These are phyloP conservation scores for Cosmia trapezina DNA, from an alignment of 2,888 invertebrate genomes.

Conservation along the genomic window DNA sequence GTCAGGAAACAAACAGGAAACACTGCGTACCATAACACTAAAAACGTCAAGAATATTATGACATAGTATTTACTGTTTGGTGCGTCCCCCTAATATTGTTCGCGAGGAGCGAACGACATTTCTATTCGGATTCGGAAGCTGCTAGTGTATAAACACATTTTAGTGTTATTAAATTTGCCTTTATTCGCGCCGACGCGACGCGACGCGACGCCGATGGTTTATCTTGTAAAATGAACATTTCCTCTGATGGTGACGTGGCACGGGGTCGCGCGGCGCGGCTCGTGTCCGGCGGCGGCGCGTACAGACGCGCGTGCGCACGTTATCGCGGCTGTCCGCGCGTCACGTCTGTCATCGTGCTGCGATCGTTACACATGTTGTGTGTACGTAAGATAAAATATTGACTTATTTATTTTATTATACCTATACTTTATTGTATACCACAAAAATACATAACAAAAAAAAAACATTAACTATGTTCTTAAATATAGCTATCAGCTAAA, in stretches of 20 bases:
- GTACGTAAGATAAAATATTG: too few species aligned
- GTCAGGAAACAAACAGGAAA: neutral
- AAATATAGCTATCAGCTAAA: too few species aligned
- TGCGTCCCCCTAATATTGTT: neutral
- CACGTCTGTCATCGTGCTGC: neutral
- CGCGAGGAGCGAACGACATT: too few species aligned
- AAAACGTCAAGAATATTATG: neutral
- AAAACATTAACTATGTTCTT: too few species aligned
- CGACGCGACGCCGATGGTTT: neutral
- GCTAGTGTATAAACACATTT: neutral
- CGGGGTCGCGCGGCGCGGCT: slow-evolving; percentile 7
- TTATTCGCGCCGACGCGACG: slow-evolving; percentile 1
- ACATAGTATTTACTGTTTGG: neutral
- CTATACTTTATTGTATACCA: neutral
- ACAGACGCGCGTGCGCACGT: neutral
- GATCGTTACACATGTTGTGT: neutral
- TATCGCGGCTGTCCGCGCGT: slow-evolving; percentile 9
- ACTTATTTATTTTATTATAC: too few species aligned
- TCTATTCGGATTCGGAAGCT: neutral
- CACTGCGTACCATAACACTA: neutral
- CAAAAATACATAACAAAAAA: too few species aligned
- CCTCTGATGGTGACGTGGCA: neutral
- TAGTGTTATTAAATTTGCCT: slow-evolving; percentile 3
- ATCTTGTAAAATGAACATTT: slow-evolving; percentile 19
- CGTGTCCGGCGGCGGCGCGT: neutral